These are phyloP conservation scores for Drosophila hamatofila DNA, from an alignment of 2,888 invertebrate genomes.

Conservation along the genomic window DNA sequence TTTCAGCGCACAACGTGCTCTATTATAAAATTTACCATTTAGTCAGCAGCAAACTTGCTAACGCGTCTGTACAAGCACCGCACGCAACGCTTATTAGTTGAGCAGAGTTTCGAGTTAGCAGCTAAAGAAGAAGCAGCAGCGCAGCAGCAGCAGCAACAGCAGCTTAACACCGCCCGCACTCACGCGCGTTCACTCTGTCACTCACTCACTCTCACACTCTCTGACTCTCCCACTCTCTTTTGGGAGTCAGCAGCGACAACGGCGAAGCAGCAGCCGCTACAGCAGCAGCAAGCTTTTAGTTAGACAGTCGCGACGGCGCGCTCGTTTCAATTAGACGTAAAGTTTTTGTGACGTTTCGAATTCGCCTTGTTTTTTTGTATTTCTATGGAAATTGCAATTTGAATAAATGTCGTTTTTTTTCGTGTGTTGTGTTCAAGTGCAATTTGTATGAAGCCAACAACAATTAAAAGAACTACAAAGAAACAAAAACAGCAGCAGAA, in stretches of 20 bases:
- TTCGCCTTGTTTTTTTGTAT: conserved; percentile 27
- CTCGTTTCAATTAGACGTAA: conserved; percentile 71
- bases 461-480: background rate
- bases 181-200: conserved; percentile 29
- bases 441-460: conserved; percentile 24
- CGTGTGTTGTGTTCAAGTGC: conserved; percentile 49
- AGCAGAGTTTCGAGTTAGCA: conserved; percentile 23
- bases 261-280: conserved; percentile 21
- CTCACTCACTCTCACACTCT: conserved; percentile 10
- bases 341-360: conserved; percentile 16
- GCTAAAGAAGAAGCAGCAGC: conserved; percentile 1
- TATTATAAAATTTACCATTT: conserved; percentile 70
- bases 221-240: conserved; percentile 10
- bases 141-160: conserved; percentile 18
- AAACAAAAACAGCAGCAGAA: background rate
- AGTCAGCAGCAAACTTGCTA: conserved; percentile 82
- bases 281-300: conserved; percentile 40
- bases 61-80: conserved; percentile 72
- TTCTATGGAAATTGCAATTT: conserved; percentile 44
- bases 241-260: conserved; percentile 18
- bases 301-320: conserved; percentile 76
- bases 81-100: conserved; percentile 30
- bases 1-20: conserved; percentile 38
- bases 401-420: conserved; percentile 49
- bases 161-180: conserved; percentile 29